Conservation (phyloP, 2,113 vertebrate species). For the Spea bombifrons region DNA sequence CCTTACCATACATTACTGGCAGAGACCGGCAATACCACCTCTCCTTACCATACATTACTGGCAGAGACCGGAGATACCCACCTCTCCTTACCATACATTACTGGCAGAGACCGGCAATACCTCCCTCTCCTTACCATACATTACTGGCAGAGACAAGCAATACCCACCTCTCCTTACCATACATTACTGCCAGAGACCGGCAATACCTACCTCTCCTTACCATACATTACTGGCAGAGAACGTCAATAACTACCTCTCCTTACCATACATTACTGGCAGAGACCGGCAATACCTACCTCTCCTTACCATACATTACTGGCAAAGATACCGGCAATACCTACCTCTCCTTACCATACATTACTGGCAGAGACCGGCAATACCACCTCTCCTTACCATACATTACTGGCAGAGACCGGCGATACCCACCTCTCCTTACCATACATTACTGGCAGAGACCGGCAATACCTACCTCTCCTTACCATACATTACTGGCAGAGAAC, state of each 20-base stretch:
- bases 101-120: neutral
- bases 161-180: neutral
- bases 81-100: neutral
- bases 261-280: neutral
- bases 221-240: neutral
- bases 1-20: neutral
- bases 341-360: neutral
- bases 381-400: conserved; percentile 13
- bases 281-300: neutral
- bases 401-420: neutral
- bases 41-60: neutral
- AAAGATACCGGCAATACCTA: conserved; percentile 4
- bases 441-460: neutral
- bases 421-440: too few relatives aligned
- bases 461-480: neutral
- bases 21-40: conserved; percentile 11
- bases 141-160: neutral
- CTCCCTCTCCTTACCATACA: neutral
- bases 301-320: neutral
- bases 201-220: neutral
- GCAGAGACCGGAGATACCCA: neutral
- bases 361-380: conserved; percentile 5
- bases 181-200: neutral
- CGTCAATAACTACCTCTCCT: conserved; percentile 14
- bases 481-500: neutral